Percentiles rank a stretch among this genome's conserved stretches.
phyloP scores from a whole-genome alignment of 1,140 invertebrate species.

The Lordiphosa mommai region DNA sequence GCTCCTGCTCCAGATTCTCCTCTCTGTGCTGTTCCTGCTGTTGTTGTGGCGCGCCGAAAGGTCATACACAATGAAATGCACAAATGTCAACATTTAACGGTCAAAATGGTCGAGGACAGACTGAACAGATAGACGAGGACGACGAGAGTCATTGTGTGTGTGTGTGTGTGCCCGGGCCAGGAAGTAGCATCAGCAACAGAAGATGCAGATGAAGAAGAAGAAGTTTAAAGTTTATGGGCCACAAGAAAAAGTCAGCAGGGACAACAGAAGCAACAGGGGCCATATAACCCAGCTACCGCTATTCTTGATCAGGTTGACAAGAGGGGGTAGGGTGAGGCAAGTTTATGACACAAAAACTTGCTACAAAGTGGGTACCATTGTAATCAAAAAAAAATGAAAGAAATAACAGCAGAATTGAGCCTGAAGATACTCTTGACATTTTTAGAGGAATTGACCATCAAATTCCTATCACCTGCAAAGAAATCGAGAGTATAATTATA shows the following conservation, averaged over 20 bases:
- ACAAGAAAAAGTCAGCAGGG: conserved; percentile 48
- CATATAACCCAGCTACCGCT: conserved; percentile 5
- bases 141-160: conserved; percentile 45
- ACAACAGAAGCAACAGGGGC: conserved; percentile 45
- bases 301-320: conserved; percentile 44
- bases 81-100: conserved; percentile 76
- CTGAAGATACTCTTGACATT: background rate
- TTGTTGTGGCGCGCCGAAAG: conserved; percentile 59
- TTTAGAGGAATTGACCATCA: too few species aligned
- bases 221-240: conserved; percentile 70
- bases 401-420: background rate
- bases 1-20: conserved; percentile 18
- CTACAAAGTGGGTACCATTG: conserved; percentile 32
- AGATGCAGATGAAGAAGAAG: conserved; percentile 14
- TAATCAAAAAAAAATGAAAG: background rate
- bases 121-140: conserved; percentile 1
- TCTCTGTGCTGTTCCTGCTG: conserved; percentile 14
- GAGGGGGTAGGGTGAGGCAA: conserved; percentile 23
- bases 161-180: conserved; percentile 45
- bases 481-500: too few species aligned
- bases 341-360: conserved; percentile 44
- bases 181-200: conserved; percentile 45
- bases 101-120: conserved; percentile 57
- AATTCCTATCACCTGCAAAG: too few species aligned
- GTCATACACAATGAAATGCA: conserved; percentile 74